Base-by-base conservation (phyloP, 2,113 vertebrate genomes). In the Lynx canadensis region DNA sequence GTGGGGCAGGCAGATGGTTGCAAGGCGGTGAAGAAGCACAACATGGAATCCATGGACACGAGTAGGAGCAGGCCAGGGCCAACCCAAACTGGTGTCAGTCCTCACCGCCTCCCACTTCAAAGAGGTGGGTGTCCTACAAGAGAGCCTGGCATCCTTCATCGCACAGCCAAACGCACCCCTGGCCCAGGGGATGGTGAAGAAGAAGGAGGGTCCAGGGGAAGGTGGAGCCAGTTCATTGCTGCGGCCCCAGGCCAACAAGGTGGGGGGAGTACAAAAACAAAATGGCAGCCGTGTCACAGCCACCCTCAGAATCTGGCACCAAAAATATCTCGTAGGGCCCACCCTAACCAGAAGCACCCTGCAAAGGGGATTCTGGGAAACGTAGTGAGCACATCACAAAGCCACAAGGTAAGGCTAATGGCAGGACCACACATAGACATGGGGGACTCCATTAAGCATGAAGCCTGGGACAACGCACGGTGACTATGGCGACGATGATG, bases 161-260 rank as follows among this genome's bases (percentile, higher is more conserved):
- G 76, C 33, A 81, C 48, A 66, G n/a, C 10, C 79, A 84, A 83
- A 83, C 7, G 41, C 25, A 87, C 19, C 10, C 14, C 60, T 25
- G 21, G 16, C 33, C 9, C 50, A 91, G 23, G 23, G 50, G 3
- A 25, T 4, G 27, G 13, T 0, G 36, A 82, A 71, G 7, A 33
- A 12, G 0, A 68, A 86, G 45, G 48, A 84, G 50, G 27, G 50
- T 5, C 5, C 12, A n/a, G 50, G 60, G 27, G 7, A 69, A 74
- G 29, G 7, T 10, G 2, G 33, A 57, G 82, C 2, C 11, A 1
- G 16, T 29, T 78, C 7, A 31, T 0, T 4, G 25, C 7, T 33
- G 1, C 5, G n/a, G 14, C 38, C 48, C 73, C 5, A 19, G 12
- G 14, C 31, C 4, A 36, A 27, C 1, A 0, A n/a, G 21, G n/a